These are phyloP conservation scores for Silurus lanzhouensis DNA, from an alignment of 2,797 vertebrate genomes.

Conservation along the genomic window DNA sequence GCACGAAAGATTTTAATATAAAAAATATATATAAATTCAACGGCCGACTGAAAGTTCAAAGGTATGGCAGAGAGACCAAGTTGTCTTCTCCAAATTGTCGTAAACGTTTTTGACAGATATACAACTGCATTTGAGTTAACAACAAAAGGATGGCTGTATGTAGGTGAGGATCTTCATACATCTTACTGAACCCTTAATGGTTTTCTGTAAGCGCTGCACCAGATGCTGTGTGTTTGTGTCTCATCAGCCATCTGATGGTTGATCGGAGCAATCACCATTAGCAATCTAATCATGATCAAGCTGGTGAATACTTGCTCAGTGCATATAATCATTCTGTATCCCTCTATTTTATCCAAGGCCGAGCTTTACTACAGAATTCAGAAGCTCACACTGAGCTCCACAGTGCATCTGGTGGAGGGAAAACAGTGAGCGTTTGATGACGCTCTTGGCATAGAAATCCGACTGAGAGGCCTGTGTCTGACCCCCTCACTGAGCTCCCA, in stretches of 20 bases:
- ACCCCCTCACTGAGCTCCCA: conserved; percentile 31
- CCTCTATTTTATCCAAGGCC: not conserved
- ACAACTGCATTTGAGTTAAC: too few species aligned
- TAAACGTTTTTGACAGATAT: too few species aligned
- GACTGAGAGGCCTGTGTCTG: conserved; percentile 40
- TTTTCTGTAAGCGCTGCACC: conserved; percentile 3
- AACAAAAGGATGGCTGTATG: not conserved
- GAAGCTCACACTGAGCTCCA: conserved; percentile 2
- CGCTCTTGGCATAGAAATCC: conserved; percentile 43
- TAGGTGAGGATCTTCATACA: not conserved
- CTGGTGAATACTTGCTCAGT: conserved; percentile 25
- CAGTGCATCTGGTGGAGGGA: conserved; percentile 34
- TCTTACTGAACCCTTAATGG: not conserved
- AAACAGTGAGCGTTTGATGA: conserved; percentile 41
- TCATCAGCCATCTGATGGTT: conserved; percentile 28
- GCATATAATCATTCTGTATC: conserved; percentile 22
- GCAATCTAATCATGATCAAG: conserved; percentile 40
- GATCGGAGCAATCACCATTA: conserved; percentile 46
- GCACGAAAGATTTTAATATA: too few species aligned
- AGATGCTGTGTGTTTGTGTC: conserved; percentile 13
- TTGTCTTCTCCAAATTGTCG: too few species aligned
- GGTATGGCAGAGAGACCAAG: too few species aligned
- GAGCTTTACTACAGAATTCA: conserved; percentile 26
- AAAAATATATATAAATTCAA: too few species aligned
- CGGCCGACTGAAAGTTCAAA: too few species aligned